Base-by-base conservation (phyloP, 2,797 vertebrate species). In the Sphenopsis melanotis region DNA sequence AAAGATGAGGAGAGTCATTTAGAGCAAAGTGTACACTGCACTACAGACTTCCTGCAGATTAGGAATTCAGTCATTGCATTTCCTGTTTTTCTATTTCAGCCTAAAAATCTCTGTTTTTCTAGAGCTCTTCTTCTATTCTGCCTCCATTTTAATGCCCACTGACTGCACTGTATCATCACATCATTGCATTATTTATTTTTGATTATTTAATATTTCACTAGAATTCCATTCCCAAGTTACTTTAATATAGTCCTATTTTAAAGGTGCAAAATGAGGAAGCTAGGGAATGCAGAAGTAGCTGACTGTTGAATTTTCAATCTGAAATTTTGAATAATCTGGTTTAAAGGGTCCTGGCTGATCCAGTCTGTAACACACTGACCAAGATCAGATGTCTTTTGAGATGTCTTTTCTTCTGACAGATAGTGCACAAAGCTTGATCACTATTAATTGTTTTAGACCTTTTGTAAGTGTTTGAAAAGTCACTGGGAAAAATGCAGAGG, bases 121-220 rank as follows among this genome's bases (percentile, higher is more conserved):
- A 75, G 36, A 78, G 32, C 27, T 83, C 19, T 37, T 72, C 23
- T 66, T 86, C 49, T 83, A 12, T 68, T 70, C 65, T 90, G 34
- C 70, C 41, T 86, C 64, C 42, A 52, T 91, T 88, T 88, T 86
- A 82, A 87, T 94, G 74, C n/a, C 55, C 44, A 17, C 11, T 87
- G 79, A 49, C 36, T 63, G 63, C 34, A 70, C 23, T 63, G 44
- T 68, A 65, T 63, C 41, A 56, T 57, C 60, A 41, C 22, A 83
- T 84, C 24, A 20, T 59, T 89, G 24, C 63, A 83, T 90, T 88
- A 76, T 83, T 92, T 93, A 88, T 90, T 93, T 84, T 89, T 85
- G 22, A 83, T 90, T 91, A 93, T 55, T 91, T 94, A 89, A 78
- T 95, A 70, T 87, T 93, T 94, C 70, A 82, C 52, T 57, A 56